A percentile compares a stretch with the other conserved stretches of the same genome.
Conservation (phyloP, 1,140 invertebrate genomes). For the Pantala flavescens region DNA sequence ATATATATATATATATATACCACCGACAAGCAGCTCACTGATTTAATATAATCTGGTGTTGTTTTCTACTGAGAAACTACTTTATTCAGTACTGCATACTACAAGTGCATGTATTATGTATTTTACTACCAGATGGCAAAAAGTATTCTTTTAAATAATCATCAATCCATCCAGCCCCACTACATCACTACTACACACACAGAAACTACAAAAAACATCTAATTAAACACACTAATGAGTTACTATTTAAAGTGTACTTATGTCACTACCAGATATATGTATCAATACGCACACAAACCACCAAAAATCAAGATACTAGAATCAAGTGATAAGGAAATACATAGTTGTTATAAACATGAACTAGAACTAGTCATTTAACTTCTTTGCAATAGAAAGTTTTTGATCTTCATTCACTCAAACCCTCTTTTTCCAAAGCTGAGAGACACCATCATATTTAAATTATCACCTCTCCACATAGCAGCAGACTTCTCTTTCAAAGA, state of each 20-base stretch:
- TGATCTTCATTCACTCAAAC: slow-evolving; percentile 19
- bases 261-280: slow-evolving; percentile 17
- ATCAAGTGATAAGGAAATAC: slow-evolving; percentile 14
- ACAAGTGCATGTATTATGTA: slow-evolving; percentile 23
- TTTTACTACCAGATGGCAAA: slow-evolving; percentile 21
- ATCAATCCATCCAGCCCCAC: slow-evolving; percentile 22
- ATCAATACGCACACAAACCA: slow-evolving; percentile 24
- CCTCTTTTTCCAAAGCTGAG: slow-evolving; percentile 20
- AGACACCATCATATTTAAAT: slow-evolving; percentile 17
- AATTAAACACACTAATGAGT: slow-evolving; percentile 22
- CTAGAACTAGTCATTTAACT: slow-evolving; percentile 15
- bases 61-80: slow-evolving; percentile 25
- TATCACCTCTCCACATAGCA: slow-evolving; percentile 19
- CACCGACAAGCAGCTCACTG: slow-evolving; percentile 6
- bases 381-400: slow-evolving; percentile 18
- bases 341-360: slow-evolving; percentile 14
- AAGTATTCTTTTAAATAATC: slow-evolving; percentile 9
- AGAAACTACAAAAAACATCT: slow-evolving; percentile 25
- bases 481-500: slow-evolving; percentile 19
- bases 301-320: slow-evolving; percentile 23
- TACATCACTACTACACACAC: slow-evolving; percentile 21
- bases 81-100: slow-evolving; percentile 25
- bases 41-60: slow-evolving; percentile 10
- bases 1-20: background rate
- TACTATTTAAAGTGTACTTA: slow-evolving; percentile 23